A percentile compares a stretch with the other conserved stretches of the same genome.
Conservation (phyloP, 2,888 invertebrate genomes). For the Uropetala carovei region DNA sequence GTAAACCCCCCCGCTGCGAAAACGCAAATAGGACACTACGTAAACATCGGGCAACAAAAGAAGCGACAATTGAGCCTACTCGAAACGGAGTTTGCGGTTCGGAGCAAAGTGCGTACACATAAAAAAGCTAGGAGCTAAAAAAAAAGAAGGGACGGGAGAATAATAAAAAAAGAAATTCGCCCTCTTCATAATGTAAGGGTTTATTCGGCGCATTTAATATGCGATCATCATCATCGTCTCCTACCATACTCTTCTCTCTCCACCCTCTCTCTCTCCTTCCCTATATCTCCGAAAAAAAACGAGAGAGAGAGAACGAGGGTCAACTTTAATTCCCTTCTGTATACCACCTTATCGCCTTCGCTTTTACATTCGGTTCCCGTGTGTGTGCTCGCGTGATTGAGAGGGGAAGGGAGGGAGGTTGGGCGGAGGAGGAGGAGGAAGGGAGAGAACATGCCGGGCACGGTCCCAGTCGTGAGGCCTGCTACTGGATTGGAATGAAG, state of each 20-base stretch:
- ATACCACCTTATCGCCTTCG: conserved; percentile 14
- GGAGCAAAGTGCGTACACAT: too few species aligned
- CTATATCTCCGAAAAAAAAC: background rate
- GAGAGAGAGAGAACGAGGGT: background rate
- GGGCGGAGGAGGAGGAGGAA: too few species aligned
- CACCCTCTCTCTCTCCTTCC: background rate
- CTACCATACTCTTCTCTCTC: background rate
- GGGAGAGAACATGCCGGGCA: too few species aligned
- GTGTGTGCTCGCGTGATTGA: background rate
- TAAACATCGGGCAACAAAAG: too few species aligned
- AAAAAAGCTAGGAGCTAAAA: background rate
- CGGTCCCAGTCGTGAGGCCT: too few species aligned
- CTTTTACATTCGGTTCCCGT: background rate
- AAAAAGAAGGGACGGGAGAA: background rate
- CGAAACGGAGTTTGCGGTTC: too few species aligned
- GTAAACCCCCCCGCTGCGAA: too few species aligned
- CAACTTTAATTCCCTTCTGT: background rate
- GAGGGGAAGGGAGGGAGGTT: background rate
- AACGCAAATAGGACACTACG: too few species aligned
- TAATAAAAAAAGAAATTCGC: background rate
- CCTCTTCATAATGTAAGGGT: conserved; percentile 6
- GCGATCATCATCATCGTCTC: background rate
- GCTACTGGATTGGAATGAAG: too few species aligned
- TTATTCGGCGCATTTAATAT: conserved; percentile 45
- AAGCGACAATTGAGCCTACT: too few species aligned